Percentiles rank a stretch among this genome's conserved stretches.
Evolutionary conservation across 2,888 invertebrate species (phyloP).

Genomic region (Hirudinaria manillensis): DNA sequence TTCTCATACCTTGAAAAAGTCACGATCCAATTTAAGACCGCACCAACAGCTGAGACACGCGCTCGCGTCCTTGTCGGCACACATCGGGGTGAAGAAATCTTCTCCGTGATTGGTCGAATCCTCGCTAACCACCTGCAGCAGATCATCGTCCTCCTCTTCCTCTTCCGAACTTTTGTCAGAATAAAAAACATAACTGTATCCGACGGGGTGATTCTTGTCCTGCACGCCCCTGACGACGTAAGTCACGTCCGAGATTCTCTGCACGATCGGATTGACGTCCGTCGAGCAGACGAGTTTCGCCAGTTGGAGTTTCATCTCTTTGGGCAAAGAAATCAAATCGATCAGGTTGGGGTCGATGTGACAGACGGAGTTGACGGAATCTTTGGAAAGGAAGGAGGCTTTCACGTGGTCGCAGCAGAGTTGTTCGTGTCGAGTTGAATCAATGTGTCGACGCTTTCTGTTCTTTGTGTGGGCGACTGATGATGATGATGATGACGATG

Average conservation of each 20-base stretch:
- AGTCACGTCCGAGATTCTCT: neutral
- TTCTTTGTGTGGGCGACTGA: neutral
- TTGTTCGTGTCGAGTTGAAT: neutral
- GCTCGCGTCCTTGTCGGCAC: neutral
- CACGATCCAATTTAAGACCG: constrained; percentile 15
- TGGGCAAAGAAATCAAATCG: neutral
- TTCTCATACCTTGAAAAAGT: constrained; percentile 23
- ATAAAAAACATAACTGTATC: neutral
- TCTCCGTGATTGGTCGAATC: neutral
- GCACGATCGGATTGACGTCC: constrained; percentile 2
- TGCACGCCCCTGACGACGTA: constrained; percentile 19
- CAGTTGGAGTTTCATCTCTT: neutral
- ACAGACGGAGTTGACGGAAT: neutral
- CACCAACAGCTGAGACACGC: constrained; percentile 18
- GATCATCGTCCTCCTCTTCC: neutral
- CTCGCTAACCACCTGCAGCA: neutral
- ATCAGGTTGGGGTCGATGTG: constrained; percentile 2
- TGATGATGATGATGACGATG: neutral
- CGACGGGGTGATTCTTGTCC: constrained; percentile 3
- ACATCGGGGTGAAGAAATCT: neutral
- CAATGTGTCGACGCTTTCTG: neutral
- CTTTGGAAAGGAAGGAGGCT: neutral
- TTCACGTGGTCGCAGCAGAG: constrained; percentile 6
- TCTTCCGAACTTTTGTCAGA: neutral
- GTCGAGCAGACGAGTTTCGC: neutral